A percentile compares a stretch with the other conserved stretches of the same genome.
Evolutionary conservation across 2,113 vertebrate genomes (phyloP).

Genomic region (Oxyruncus cristatus): DNA sequence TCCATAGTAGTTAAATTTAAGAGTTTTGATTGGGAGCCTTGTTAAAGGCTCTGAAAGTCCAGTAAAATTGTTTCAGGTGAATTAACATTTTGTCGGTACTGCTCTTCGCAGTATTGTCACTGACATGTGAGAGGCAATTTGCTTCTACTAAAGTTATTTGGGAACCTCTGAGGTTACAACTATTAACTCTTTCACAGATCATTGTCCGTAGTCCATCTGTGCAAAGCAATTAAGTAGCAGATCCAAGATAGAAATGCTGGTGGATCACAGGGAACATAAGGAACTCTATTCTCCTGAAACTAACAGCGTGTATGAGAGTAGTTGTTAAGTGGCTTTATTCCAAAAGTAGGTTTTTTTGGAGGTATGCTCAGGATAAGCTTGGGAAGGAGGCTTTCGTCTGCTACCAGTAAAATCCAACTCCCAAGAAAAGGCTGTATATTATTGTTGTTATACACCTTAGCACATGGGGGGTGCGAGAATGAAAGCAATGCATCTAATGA

Average conservation of each 20-base stretch:
- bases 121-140: not conserved
- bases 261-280: not conserved
- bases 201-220: not conserved
- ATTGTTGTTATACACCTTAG: not conserved
- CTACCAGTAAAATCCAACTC: not conserved
- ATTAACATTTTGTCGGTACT: not conserved
- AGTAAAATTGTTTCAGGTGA: not conserved
- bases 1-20: not conserved
- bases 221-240: not conserved
- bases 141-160: not conserved
- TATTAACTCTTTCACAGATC: not conserved
- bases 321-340: not conserved
- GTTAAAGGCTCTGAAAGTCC: not conserved
- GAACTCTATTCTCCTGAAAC: not conserved
- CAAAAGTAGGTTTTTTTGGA: not conserved
- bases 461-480: fast-evolving
- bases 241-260: not conserved
- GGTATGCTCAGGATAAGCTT: not conserved
- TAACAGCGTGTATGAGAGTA: not conserved
- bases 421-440: not conserved
- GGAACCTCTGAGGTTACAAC: not conserved
- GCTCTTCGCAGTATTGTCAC: not conserved
- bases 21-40: not conserved
- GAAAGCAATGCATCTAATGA: not conserved
- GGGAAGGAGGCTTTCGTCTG: not conserved